Evolutionary conservation across 2,113 vertebrate genomes (phyloP), one percentile per base, ranked within the genome.

Genomic region (Corydoras sp.): DNA sequence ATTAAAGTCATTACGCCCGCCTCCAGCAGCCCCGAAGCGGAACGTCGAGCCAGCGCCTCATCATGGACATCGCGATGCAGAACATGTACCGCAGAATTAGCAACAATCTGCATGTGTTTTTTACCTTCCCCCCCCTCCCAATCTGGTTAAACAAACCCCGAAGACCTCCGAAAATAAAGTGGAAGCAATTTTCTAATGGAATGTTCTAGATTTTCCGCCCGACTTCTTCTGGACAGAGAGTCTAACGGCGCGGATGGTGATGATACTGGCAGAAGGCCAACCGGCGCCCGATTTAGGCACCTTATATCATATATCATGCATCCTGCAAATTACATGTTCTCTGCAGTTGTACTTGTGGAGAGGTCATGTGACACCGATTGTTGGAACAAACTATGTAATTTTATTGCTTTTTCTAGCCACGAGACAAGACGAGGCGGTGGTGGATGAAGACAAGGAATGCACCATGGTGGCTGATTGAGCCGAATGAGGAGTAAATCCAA

Each of bases 401-500:
- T 54, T n/a, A 53, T 60, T 18, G 35, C 48, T 59, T 55, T 51
- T 51, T 14, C 55, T 58, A 58, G 56, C 56, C 49, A 61, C 3
- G n/a, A 61, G 49, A 55, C 65, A 65, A 49, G 32, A 56, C 30
- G 13, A 49, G 31, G 51, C 13, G 18, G 31, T 62, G 18, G 13
- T 61, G 55, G 50, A 74, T 29, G 15, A 74, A 10, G 18, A 32
- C 15, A 67, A 62, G 51, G 43, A 62, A 70, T 54, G 53, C 43
- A 71, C 29, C 68, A 32, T 61, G 18, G 58, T 54, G 71, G 62
- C 54, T 74, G 61, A 66, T 66, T 68, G 72, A 60, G 54, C 54
- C 65, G 74, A 77, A 79, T 77, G 70, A 80, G 83, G 80, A 80
- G 79, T 72, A 85, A 83, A 84, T 81, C 76, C 79, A 81, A 82